Conservation (phyloP, 2,888 invertebrate genomes). For the Epinotia brunnichana region DNA sequence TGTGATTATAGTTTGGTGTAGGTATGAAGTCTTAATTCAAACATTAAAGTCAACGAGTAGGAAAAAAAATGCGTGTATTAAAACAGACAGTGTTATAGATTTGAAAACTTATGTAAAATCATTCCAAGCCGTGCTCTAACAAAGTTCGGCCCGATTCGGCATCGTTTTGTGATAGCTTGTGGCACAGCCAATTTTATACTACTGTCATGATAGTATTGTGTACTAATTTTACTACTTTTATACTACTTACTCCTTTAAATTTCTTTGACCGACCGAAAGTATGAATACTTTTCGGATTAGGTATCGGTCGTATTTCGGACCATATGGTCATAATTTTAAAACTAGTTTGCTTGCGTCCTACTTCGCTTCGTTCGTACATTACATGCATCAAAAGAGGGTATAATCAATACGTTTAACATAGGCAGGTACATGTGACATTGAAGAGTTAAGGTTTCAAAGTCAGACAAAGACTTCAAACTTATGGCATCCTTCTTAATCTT, state of each 20-base stretch:
- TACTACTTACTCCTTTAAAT: background rate
- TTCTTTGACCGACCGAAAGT: background rate
- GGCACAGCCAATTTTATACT: background rate
- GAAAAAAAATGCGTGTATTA: too few relatives aligned
- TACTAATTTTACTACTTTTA: too few relatives aligned
- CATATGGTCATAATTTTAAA: background rate
- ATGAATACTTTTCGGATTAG: background rate
- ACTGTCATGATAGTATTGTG: too few relatives aligned
- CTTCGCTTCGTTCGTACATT: too few relatives aligned
- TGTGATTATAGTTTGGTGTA: too few relatives aligned
- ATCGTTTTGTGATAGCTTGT: background rate
- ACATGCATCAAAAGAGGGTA: too few relatives aligned
- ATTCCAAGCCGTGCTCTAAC: background rate
- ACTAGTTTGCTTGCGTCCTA: too few relatives aligned
- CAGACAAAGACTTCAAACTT: constrained; percentile 5
- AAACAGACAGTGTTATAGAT: background rate
- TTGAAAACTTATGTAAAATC: background rate
- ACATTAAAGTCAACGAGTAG: too few relatives aligned
- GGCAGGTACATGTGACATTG: background rate
- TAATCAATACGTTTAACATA: too few relatives aligned
- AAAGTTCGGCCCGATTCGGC: too few relatives aligned
- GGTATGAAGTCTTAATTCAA: too few relatives aligned
- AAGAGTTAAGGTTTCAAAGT: background rate
- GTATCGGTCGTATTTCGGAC: background rate
- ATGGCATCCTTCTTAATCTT: background rate